phyloP scores from a whole-genome alignment of 2,797 vertebrate species.

The Cuniculus paca region DNA sequence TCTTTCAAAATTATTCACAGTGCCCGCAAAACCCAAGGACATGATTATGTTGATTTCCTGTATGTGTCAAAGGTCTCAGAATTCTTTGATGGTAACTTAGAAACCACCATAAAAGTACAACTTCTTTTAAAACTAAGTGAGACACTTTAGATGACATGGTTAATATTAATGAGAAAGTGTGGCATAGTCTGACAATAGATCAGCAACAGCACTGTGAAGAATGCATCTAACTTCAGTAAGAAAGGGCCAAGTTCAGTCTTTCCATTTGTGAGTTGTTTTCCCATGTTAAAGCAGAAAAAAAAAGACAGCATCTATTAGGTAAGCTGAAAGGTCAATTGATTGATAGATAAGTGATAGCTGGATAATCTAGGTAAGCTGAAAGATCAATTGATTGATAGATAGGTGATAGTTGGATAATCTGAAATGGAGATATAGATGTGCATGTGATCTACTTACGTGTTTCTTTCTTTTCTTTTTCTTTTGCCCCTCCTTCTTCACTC shows the following conservation, averaged over 20 bases:
- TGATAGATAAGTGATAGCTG: neutral
- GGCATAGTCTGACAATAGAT: constrained; percentile 63
- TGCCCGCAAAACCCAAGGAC: constrained; percentile 73
- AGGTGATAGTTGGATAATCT: neutral
- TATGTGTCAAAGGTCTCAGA: constrained; percentile 80
- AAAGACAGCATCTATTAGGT: neutral
- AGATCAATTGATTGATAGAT: no score
- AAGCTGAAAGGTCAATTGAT: neutral
- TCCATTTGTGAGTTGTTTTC: neutral
- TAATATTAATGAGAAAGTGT: constrained; percentile 79
- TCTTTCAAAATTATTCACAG: constrained; percentile 61
- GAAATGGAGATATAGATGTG: neutral
- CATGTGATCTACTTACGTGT: neutral
- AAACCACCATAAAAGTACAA: constrained; percentile 67
- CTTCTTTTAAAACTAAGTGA: neutral
- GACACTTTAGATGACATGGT: constrained; percentile 78
- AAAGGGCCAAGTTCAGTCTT: constrained; percentile 32
- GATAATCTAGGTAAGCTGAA: neutral
- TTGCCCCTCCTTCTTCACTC: neutral
- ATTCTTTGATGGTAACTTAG: constrained; percentile 84
- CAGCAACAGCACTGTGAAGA: constrained; percentile 1
- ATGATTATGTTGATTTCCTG: constrained; percentile 68
- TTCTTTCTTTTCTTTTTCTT: neutral
- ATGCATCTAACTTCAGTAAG: constrained; percentile 66
- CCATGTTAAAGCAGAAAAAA: neutral